These are phyloP conservation scores for Bibio marci DNA, from an alignment of 2,888 invertebrate genomes.

Conservation along the genomic window DNA sequence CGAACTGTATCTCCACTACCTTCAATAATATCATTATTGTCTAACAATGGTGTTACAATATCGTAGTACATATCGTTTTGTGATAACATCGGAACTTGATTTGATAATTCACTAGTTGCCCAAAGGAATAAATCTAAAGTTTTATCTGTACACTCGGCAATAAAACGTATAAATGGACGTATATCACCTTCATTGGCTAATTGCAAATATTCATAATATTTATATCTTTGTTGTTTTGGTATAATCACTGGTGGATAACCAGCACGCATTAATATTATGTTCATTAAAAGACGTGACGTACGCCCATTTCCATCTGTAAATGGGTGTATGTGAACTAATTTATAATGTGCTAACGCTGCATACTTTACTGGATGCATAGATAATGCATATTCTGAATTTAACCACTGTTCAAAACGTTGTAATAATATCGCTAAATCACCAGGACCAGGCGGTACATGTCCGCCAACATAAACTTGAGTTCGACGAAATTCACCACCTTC, in stretches of 20 bases:
- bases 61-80: slow-evolving; percentile 18
- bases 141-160: slow-evolving; percentile 80
- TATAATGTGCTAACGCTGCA: slow-evolving; percentile 93
- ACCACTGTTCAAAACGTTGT: slow-evolving; percentile 80
- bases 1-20: no score
- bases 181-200: slow-evolving; percentile 89
- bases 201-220: slow-evolving; percentile 78
- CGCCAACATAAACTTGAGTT: slow-evolving; percentile 87
- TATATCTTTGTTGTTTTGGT: slow-evolving; percentile 66
- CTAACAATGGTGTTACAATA: no score
- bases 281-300: slow-evolving; percentile 90
- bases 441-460: slow-evolving; percentile 84
- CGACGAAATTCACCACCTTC: slow-evolving; percentile 78
- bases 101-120: slow-evolving; percentile 59
- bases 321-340: slow-evolving; percentile 91
- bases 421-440: slow-evolving; percentile 65
- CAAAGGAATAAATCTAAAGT: slow-evolving; percentile 75
- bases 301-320: slow-evolving; percentile 95
- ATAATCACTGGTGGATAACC: slow-evolving; percentile 95
- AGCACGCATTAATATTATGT: slow-evolving; percentile 83
- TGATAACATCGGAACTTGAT: slow-evolving; percentile 47
- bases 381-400: slow-evolving; percentile 74
- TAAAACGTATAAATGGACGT: slow-evolving; percentile 88
- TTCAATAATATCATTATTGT: no score
- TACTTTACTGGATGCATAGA: slow-evolving; percentile 79